Percentiles rank a stretch among this genome's conserved stretches.
These are phyloP conservation scores for Hycleus phaleratus DNA, from an alignment of 1,140 invertebrate genomes.

Conservation along the genomic window DNA sequence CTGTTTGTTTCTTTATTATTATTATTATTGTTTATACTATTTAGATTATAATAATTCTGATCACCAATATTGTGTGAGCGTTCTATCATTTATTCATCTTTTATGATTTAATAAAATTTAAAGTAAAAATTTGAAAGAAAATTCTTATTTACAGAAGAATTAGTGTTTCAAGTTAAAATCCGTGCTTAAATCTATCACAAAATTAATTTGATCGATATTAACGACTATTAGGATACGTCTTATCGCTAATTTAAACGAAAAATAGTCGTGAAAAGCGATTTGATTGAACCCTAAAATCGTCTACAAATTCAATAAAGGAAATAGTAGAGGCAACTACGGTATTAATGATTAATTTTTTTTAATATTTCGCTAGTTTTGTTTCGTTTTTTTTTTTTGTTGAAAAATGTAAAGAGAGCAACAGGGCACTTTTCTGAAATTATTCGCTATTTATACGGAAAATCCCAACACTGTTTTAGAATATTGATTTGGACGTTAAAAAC, in stretches of 20 bases:
- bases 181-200: conserved; percentile 22
- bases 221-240: too few species aligned
- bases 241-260: neutral
- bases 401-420: conserved; percentile 2
- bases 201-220: neutral
- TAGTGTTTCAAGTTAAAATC: neutral
- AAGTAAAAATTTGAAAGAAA: conserved; percentile 3
- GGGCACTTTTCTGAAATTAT: conserved; percentile 6
- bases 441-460: too few species aligned
- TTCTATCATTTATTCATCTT: neutral
- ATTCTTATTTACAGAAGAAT: neutral
- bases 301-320: conserved; percentile 7
- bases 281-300: neutral
- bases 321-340: conserved; percentile 15
- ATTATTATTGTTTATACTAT: too few species aligned
- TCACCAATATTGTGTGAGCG: conserved; percentile 25
- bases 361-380: too few species aligned
- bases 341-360: neutral
- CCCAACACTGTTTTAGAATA: neutral
- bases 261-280: neutral
- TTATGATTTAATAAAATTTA: too few species aligned
- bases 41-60: neutral
- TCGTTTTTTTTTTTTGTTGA: too few species aligned
- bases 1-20: too few species aligned
- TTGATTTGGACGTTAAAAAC: neutral